These are phyloP conservation scores for Ptychochromis oligacanthus DNA, from an alignment of 2,113 vertebrate species.

Conservation along the genomic window DNA sequence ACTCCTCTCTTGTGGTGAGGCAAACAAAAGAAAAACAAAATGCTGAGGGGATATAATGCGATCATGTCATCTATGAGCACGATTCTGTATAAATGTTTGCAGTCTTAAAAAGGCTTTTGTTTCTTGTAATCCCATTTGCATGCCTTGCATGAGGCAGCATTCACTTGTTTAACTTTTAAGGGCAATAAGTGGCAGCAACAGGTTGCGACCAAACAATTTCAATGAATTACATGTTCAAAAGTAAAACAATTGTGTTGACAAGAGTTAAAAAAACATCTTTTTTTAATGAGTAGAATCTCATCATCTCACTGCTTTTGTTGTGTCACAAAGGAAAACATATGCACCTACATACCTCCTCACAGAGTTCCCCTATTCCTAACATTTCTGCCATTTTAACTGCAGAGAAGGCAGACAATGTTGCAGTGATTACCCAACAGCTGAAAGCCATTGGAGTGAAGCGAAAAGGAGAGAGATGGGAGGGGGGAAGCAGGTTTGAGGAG, in stretches of 20 bases:
- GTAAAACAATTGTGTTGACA: not conserved
- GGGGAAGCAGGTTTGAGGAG: not conserved
- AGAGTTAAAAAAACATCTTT: not conserved
- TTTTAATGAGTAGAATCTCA: conserved; percentile 7
- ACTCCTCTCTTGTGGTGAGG: not conserved
- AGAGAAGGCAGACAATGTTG: conserved; percentile 57
- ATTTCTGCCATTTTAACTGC: conserved; percentile 53
- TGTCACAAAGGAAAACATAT: conserved; percentile 36
- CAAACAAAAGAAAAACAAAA: conserved; percentile 29
- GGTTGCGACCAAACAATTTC: not conserved
- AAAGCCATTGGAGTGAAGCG: conserved; percentile 69
- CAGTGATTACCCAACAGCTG: conserved; percentile 76
- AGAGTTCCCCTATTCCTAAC: conserved; percentile 33
- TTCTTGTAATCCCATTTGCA: not conserved
- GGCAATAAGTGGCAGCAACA: not conserved
- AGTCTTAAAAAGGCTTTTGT: not conserved
- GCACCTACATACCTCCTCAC: conserved; percentile 37
- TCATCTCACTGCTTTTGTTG: conserved; percentile 9
- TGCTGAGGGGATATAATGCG: not conserved
- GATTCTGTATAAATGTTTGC: not conserved
- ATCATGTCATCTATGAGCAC: not conserved
- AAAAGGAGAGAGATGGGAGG: conserved; percentile 48
- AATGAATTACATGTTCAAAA: conserved; percentile 7
- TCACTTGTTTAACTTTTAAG: conserved; percentile 1
- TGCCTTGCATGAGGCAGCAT: not conserved